Evolutionary conservation across 2,797 vertebrate genomes (phyloP).

Genomic region (Mus minutoides): DNA sequence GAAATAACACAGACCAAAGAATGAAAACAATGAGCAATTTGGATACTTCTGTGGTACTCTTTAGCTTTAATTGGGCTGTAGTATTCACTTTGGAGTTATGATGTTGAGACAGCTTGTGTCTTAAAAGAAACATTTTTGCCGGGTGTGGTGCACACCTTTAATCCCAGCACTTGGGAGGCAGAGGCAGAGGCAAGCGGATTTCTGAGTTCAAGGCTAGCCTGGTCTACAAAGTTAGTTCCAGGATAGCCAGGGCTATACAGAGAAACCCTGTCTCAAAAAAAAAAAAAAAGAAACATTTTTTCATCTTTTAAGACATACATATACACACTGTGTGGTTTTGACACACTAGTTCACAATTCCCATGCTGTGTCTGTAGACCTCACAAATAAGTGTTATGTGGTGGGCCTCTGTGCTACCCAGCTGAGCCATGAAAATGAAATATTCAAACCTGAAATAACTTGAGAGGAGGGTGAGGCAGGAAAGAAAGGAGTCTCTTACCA

Average conservation of each 20-base stretch:
- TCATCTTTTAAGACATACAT: constrained; percentile 48
- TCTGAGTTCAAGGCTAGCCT: no score
- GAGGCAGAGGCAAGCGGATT: no score
- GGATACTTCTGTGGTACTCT: constrained; percentile 47
- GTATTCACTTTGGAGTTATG: constrained; percentile 43
- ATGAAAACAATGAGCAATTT: constrained; percentile 42
- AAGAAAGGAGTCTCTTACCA: constrained; percentile 76
- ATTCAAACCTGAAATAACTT: constrained; percentile 81
- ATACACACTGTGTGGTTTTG: constrained; percentile 60
- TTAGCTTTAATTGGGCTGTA: constrained; percentile 59
- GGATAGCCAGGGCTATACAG: no score
- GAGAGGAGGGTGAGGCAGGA: constrained; percentile 76
- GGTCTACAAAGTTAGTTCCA: no score
- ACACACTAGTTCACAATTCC: constrained; percentile 51
- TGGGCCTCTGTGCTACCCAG: constrained; percentile 62
- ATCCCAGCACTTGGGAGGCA: no score
- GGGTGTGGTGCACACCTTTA: no score
- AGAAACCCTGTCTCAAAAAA: no score
- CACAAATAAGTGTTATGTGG: constrained; percentile 76
- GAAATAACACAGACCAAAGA: constrained; percentile 61
- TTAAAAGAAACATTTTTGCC: constrained; percentile 32
- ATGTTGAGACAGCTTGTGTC: constrained; percentile 68
- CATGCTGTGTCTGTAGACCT: constrained; percentile 66
- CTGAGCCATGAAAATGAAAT: constrained; percentile 81
- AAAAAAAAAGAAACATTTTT: no score